Conservation (phyloP, 2,797 vertebrate species). For the Allobates femoralis region DNA sequence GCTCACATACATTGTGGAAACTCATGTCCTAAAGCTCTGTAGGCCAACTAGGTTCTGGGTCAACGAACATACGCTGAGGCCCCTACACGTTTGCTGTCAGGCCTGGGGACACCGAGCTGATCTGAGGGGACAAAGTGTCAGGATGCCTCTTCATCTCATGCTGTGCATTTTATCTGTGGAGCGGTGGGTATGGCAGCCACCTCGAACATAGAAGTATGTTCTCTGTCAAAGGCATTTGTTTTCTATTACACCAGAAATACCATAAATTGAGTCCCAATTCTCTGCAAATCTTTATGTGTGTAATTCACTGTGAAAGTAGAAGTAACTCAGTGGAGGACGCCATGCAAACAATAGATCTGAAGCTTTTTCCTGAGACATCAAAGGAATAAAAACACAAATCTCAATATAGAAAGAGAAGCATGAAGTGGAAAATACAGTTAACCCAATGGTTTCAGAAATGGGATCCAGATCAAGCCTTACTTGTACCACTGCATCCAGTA, state of each 20-base stretch:
- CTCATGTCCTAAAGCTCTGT: neutral
- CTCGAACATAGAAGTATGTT: conserved; percentile 13
- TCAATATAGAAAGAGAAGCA: neutral
- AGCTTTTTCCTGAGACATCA: conserved; percentile 6
- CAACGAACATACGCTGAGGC: neutral
- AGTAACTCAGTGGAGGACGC: neutral
- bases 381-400: neutral
- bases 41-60: conserved; percentile 34
- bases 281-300: conserved; percentile 5
- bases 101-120: conserved; percentile 4
- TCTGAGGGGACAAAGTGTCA: conserved; percentile 36
- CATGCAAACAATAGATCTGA: neutral
- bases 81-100: neutral
- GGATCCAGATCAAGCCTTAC: neutral
- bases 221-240: conserved; percentile 11
- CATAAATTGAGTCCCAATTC: conserved; percentile 12
- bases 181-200: neutral
- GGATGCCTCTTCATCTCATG: conserved; percentile 12
- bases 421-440: neutral
- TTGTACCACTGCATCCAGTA: neutral
- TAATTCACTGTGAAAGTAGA: conserved; percentile 22
- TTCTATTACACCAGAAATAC: conserved; percentile 1
- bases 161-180: conserved; percentile 9
- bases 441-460: neutral
- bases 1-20: neutral